Base-by-base conservation (phyloP, 2,888 invertebrate species). In the Lomographa bimaculata region DNA sequence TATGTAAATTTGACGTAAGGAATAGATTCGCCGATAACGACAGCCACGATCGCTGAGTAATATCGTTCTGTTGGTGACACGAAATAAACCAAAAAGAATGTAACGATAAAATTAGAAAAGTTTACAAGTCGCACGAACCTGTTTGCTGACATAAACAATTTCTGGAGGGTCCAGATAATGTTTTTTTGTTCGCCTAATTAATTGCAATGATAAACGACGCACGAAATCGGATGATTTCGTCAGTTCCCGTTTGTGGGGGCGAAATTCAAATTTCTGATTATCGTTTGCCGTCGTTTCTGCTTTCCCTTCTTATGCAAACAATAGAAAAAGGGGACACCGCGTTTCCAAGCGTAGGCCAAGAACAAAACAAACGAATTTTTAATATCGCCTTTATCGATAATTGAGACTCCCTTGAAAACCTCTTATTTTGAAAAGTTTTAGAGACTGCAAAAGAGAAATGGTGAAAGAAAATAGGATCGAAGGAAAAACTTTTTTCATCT, bases 361-460 rank as follows among this genome's bases (percentile, higher is more conserved):
- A 84, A 87, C 86, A 89, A 89, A 87, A 89, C 87, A 87, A 89
- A 87, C 89, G 86, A 86, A 86, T 86, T 89, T 89, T 87, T 89
- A 87, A 89, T 89, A 87, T 86, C 85, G 84, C 75, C 84, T 86
- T 86, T 83, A 87, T 87, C 86, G 87, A 89, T 87, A 86, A 89
- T 87, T 89, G 89, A 87, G 87, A 87, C 79, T 85, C 82, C 76
- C 72, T 79, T 75, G 79, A 83, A 84, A 87, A 86, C 77, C 87
- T 86, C 85, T 86, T 83, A 86, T 87, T 89, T 89, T 85, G 76
- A 79, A 86, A 87, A 85, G 77, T 87, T 87, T 87, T 72, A 79
- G 79, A 83, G 81, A 81, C 83, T 80, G 79, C 75, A 78, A 87
- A 86, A 85, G 81, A 84, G 81, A 79, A 85, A 81, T 83, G 72